phyloP scores from a whole-genome alignment of 2,113 vertebrate genomes.

The Chroicocephalus ridibundus region DNA sequence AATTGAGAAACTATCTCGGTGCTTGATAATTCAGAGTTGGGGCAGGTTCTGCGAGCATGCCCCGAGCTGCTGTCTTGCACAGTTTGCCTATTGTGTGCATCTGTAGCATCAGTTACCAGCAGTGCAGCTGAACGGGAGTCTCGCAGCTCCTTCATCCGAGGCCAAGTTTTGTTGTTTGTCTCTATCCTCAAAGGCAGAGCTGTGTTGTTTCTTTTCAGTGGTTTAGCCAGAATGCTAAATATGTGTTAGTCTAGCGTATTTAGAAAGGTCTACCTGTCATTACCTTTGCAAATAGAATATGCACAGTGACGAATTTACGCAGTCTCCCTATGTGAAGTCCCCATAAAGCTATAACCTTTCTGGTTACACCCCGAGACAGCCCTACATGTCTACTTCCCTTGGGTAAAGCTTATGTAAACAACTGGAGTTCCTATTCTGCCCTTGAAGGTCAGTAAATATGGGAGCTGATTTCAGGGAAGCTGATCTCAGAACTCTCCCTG shows the following conservation, averaged over 20 bases:
- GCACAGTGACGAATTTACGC: neutral
- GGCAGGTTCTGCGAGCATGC: neutral
- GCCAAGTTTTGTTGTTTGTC: neutral
- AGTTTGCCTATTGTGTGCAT: neutral
- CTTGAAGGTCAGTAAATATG: slow-evolving; percentile 10
- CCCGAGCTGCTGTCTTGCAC: neutral
- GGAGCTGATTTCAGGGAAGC: slow-evolving; percentile 44
- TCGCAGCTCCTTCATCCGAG: neutral
- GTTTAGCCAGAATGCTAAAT: neutral
- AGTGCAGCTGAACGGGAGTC: neutral
- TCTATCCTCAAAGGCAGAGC: neutral
- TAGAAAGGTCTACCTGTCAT: neutral
- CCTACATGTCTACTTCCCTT: neutral
- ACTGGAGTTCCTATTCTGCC: neutral
- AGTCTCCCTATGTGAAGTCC: neutral
- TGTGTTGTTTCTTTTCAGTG: neutral
- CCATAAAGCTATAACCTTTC: neutral
- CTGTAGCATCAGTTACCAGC: neutral
- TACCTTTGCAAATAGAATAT: neutral
- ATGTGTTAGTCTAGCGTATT: neutral
- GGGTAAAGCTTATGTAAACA: slow-evolving; percentile 17
- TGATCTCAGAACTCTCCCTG: neutral
- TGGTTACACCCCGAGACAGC: neutral
- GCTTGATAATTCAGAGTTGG: neutral
- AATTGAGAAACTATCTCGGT: neutral